phyloP scores from a whole-genome alignment of 1,140 invertebrate genomes.

The Eriosoma lanigerum region DNA sequence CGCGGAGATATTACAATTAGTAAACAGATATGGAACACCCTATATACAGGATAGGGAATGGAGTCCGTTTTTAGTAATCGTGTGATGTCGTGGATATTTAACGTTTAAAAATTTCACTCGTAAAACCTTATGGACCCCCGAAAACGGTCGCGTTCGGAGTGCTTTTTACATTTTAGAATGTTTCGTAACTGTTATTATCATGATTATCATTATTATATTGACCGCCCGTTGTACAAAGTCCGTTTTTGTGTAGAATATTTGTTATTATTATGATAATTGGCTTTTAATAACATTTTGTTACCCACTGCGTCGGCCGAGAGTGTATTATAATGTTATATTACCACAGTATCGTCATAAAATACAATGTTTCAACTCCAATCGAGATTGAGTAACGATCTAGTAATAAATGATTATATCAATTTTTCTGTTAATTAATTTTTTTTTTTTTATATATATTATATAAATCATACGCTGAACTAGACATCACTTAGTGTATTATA shows the following conservation, averaged over 20 bases:
- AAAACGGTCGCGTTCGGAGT: background rate
- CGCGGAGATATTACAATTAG: too few relatives aligned
- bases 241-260: too few relatives aligned
- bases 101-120: slow-evolving; percentile 17
- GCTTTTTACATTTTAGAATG: background rate
- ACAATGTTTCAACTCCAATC: too few relatives aligned
- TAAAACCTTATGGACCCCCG: slow-evolving; percentile 11
- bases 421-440: too few relatives aligned
- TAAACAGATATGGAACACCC: too few relatives aligned
- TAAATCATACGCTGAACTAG: too few relatives aligned
- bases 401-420: too few relatives aligned
- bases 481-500: too few relatives aligned
- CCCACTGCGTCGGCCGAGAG: background rate
- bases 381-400: too few relatives aligned
- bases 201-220: background rate
- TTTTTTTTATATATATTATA: too few relatives aligned
- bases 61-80: background rate
- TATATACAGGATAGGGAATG: background rate
- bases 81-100: background rate
- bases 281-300: background rate
- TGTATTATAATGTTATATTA: background rate
- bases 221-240: background rate
- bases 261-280: background rate
- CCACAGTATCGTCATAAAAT: too few relatives aligned
- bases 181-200: background rate